Evolutionary conservation across 2,113 vertebrate genomes (phyloP), one percentile per base, ranked within the genome.

Genomic region (Galeopterus variegatus): DNA sequence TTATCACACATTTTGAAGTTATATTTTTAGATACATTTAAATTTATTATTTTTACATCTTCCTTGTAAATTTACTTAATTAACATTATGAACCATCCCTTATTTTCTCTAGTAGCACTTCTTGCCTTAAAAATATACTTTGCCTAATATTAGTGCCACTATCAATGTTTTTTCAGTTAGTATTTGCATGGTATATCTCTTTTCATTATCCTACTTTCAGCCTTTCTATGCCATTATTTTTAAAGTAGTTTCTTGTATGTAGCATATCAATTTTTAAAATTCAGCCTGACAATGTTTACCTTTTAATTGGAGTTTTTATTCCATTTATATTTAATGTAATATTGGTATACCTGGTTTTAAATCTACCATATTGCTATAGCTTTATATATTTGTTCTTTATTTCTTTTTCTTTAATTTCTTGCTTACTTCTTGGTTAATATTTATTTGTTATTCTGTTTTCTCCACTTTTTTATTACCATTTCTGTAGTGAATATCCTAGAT

Each of bases 271-370:
- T 64, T 80, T 85, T 56, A 23, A 93, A 85, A 88, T 82, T 93
- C 28, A 88, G 31, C 6, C n/a, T 33, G 23, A 33, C 2, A 50
- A n/a, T 54, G 5, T 80, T 92, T 89, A 8, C 13, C 24, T 83
- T 76, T 89, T 77, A 54, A 89, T 79, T 89, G 26, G 52, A 69
- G 24, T 79, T 54, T 76, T 69, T 69, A 69, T 93, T 62, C 50
- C 79, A 89, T 54, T 82, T 87, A 92, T 65, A 58, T 87, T 58
- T 88, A 92, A 56, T 88, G 36, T 67, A 31, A 84, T 70, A 52
- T 65, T 12, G 28, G 19, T 50, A 69, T 84, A 45, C 45, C 52
- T 79, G 15, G 24, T 70, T 67, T 84, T 93, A 93, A 19, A 76
- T 31, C 24, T 83, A 76, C 52, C 10, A 69, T 52, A 48, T 56